These are phyloP conservation scores for Eupleurogrammus muticus DNA, from an alignment of 2,797 vertebrate species.

Conservation along the genomic window DNA sequence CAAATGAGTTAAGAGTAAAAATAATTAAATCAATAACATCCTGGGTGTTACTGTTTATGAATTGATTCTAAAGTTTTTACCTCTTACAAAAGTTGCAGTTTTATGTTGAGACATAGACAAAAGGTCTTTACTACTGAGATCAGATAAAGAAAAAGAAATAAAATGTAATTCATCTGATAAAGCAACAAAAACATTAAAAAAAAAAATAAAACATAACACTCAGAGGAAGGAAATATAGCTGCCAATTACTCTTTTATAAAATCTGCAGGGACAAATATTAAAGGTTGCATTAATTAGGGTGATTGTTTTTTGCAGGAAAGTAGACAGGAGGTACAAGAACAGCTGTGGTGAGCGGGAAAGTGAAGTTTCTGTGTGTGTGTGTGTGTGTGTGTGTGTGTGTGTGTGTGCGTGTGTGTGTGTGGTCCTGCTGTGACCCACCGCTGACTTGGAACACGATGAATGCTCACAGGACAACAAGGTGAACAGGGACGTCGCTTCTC, in stretches of 20 bases:
- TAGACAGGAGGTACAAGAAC: conserved; percentile 50
- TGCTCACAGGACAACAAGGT: conserved; percentile 34
- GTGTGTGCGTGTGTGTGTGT: conserved; percentile 6
- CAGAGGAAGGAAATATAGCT: conserved; percentile 36
- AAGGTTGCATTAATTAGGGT: conserved; percentile 50
- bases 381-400: too few species aligned
- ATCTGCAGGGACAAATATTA: conserved; percentile 41
- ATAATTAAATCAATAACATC: not conserved
- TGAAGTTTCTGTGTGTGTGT: conserved; percentile 35
- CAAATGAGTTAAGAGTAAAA: too few species aligned
- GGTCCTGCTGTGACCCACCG: conserved; percentile 47
- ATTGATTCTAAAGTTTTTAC: not conserved
- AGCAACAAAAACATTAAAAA: conserved; percentile 34
- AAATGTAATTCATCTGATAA: conserved; percentile 23
- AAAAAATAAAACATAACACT: conserved; percentile 24
- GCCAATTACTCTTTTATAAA: conserved; percentile 47
- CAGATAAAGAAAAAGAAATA: conserved; percentile 22
- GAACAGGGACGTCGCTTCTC: not conserved
- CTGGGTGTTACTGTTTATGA: not conserved
- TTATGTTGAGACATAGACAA: not conserved
- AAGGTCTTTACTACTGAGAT: not conserved
- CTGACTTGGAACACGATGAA: conserved; percentile 53
- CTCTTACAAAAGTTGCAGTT: not conserved
- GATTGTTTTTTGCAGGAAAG: conserved; percentile 47
- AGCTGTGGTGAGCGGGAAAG: conserved; percentile 38